These are phyloP conservation scores for Pachliopta kotzebuea DNA, from an alignment of 2,888 invertebrate species.

Conservation along the genomic window DNA sequence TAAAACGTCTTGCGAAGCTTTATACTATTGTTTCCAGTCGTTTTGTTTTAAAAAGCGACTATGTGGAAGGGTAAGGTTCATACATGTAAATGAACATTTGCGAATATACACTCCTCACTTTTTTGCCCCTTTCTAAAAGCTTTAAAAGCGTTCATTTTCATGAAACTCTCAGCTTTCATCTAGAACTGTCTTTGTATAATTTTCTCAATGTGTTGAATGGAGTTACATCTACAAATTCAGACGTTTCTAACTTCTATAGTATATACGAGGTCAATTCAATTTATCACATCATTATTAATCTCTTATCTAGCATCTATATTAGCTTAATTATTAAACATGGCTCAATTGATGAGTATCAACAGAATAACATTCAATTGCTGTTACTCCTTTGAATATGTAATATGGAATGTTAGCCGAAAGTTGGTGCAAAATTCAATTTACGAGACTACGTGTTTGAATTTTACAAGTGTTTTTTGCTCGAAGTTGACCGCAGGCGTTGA, in stretches of 20 bases:
- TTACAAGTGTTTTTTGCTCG: neutral
- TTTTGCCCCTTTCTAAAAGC: neutral
- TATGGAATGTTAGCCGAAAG: slow-evolving; percentile 1
- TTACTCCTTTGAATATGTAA: slow-evolving; percentile 1
- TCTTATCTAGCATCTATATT: too few species aligned
- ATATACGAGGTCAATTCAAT: neutral
- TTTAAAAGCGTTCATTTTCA: too few species aligned
- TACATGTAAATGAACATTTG: slow-evolving; percentile 4
- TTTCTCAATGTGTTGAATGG: too few species aligned
- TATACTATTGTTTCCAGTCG: slow-evolving; percentile 11
- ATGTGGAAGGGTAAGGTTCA: slow-evolving; percentile 7
- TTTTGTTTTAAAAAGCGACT: slow-evolving; percentile 13
- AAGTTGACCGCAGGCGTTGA: neutral
- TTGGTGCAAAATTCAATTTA: slow-evolving; percentile 4
- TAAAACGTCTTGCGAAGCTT: slow-evolving; percentile 6
- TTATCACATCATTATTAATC: too few species aligned
- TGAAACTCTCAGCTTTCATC: too few species aligned
- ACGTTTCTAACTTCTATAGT: neutral
- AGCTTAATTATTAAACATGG: neutral
- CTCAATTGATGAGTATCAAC: neutral
- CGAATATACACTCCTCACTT: neutral
- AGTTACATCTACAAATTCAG: too few species aligned
- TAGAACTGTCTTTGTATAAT: neutral
- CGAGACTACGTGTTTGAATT: slow-evolving; percentile 10
- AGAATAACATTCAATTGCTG: neutral